Conservation (phyloP, 1,140 invertebrate species). For the Drosophila seguyi region DNA sequence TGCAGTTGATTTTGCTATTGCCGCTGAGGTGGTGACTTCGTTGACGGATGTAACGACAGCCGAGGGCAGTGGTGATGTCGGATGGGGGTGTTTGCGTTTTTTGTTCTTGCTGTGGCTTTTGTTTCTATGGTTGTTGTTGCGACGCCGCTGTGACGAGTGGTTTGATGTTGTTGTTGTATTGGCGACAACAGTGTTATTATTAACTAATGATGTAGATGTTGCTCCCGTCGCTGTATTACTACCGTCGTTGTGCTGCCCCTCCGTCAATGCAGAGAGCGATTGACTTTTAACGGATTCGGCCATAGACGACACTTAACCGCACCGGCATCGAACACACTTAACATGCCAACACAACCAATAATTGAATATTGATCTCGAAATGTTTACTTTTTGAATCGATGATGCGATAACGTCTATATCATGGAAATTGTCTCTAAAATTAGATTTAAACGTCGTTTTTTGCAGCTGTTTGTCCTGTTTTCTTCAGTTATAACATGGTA, state of each 20-base stretch:
- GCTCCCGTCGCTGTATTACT: conserved; percentile 43
- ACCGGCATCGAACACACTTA: conserved; percentile 84
- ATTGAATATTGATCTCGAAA: conserved; percentile 57
- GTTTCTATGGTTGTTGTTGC: conserved; percentile 48
- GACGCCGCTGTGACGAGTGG: conserved; percentile 50
- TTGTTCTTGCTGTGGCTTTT: conserved; percentile 35
- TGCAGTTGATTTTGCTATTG: conserved; percentile 5
- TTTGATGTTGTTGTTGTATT: conserved; percentile 40
- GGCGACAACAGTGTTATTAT: conserved; percentile 32
- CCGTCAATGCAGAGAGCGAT: conserved; percentile 86
- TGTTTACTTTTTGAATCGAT: conserved; percentile 16
- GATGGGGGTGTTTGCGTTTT: conserved; percentile 33
- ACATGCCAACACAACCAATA: conserved; percentile 78
- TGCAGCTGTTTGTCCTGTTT: not conserved
- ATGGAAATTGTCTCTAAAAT: conserved; percentile 11
- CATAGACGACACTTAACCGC: conserved; percentile 86
- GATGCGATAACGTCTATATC: not conserved
- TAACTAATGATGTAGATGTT: conserved; percentile 44
- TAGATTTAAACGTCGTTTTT: not conserved
- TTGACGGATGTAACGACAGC: conserved; percentile 46
- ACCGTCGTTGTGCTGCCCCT: conserved; percentile 84
- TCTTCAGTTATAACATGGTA: not conserved
- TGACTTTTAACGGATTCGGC: conserved; percentile 85
- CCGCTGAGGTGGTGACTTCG: conserved; percentile 9
- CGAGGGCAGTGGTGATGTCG: conserved; percentile 18